Evolutionary conservation across 2,113 vertebrate species (phyloP).

Genomic region (Engraulis encrasicolus): DNA sequence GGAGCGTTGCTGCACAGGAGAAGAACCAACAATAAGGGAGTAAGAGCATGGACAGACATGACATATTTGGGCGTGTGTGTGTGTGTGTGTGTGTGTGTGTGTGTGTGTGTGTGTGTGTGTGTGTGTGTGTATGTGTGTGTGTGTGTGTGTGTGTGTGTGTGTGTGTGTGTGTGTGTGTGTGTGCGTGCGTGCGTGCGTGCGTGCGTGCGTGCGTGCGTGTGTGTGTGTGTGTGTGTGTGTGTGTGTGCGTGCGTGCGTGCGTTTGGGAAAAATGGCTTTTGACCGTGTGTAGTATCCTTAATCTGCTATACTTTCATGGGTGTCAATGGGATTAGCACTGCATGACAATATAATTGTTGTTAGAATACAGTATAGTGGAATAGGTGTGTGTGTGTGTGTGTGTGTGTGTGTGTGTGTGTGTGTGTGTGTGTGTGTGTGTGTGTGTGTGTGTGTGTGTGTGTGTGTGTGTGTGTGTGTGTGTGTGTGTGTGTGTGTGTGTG

Average conservation of each 20-base stretch:
- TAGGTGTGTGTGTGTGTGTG: too few relatives aligned
- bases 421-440: not conserved
- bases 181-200: not conserved
- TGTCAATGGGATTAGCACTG: too few relatives aligned
- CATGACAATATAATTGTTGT: too few relatives aligned
- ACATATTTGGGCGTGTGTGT: constrained; percentile 18
- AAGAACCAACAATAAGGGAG: not conserved
- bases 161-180: constrained; percentile 14
- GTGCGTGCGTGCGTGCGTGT: not conserved
- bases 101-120: not conserved
- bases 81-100: constrained; percentile 16
- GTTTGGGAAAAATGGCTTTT: too few relatives aligned
- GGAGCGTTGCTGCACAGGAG: constrained; percentile 88
- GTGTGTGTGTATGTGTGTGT: constrained; percentile 77
- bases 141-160: constrained; percentile 18
- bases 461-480: too few relatives aligned
- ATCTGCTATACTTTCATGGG: too few relatives aligned
- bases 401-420: too few relatives aligned
- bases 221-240: not conserved
- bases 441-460: too few relatives aligned
- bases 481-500: not conserved
- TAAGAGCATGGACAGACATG: not conserved
- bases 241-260: too few relatives aligned
- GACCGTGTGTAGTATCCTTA: too few relatives aligned
- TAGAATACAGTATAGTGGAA: too few relatives aligned